Evolutionary conservation across 2,113 vertebrate species (phyloP).

Genomic region (Chaetodon auriga): DNA sequence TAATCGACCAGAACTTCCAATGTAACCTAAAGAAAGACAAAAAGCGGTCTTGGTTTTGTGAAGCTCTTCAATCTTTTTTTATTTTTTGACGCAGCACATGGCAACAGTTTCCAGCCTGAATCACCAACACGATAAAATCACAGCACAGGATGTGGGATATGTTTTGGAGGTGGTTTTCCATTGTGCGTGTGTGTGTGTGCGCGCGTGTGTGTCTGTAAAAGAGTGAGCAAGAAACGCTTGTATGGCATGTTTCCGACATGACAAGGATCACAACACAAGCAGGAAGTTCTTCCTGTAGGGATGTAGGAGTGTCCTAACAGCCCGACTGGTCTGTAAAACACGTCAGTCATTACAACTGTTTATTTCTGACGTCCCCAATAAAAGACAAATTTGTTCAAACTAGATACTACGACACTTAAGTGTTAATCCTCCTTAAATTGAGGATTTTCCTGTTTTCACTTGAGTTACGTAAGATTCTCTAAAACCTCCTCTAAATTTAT

Average conservation of each 20-base stretch:
- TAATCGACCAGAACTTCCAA: conserved; percentile 26
- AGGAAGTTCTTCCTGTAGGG: conserved; percentile 73
- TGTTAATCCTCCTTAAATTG: conserved; percentile 13
- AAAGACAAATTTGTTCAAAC: not conserved
- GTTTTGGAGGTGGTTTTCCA: conserved; percentile 58
- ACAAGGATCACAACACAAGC: conserved; percentile 56
- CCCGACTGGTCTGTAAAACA: conserved; percentile 27
- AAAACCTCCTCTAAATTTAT: conserved; percentile 42
- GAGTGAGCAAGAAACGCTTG: conserved; percentile 25
- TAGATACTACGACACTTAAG: conserved; percentile 1
- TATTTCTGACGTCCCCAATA: not conserved
- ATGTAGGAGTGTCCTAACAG: conserved; percentile 35
- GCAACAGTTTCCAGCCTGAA: conserved; percentile 44
- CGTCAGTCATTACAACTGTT: not conserved
- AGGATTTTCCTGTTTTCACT: conserved; percentile 13
- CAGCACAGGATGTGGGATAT: conserved; percentile 64
- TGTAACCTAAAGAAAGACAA: conserved; percentile 20
- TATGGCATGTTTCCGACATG: conserved; percentile 48
- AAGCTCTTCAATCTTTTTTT: conserved; percentile 9
- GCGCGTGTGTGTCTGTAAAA: not conserved
- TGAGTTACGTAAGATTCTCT: conserved; percentile 19
- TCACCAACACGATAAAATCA: conserved; percentile 41
- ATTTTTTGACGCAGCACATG: conserved; percentile 31
- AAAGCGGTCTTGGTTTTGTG: not conserved
- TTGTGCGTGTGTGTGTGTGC: conserved; percentile 30